These are phyloP conservation scores for Percopsis transmontana DNA, from an alignment of 2,113 vertebrate species.

Conservation along the genomic window DNA sequence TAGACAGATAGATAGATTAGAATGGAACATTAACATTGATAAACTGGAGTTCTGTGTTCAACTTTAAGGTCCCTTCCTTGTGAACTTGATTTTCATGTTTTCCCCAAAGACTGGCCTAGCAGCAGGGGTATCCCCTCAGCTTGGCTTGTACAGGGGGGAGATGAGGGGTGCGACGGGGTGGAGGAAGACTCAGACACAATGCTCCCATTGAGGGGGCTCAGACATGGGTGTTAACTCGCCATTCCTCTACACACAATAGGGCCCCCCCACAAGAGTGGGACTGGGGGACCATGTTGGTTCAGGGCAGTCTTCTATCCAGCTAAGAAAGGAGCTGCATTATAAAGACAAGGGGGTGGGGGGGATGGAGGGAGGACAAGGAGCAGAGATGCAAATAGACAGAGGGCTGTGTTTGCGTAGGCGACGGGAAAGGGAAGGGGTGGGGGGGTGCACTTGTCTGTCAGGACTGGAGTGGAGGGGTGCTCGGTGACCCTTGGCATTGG, in stretches of 20 bases:
- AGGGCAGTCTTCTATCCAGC: conserved; percentile 70
- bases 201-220: conserved; percentile 77
- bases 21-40: conserved; percentile 18
- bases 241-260: conserved; percentile 82
- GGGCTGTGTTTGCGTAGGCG: conserved; percentile 56
- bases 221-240: conserved; percentile 80
- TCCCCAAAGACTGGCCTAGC: conserved; percentile 37
- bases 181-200: conserved; percentile 81
- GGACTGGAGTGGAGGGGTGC: conserved; percentile 10
- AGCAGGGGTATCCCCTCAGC: conserved; percentile 36
- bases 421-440: conserved; percentile 1
- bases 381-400: conserved; percentile 43
- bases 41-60: conserved; percentile 23
- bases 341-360: conserved; percentile 47
- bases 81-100: conserved; percentile 51
- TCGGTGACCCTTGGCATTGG: conserved; percentile 65
- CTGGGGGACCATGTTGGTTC: conserved; percentile 79
- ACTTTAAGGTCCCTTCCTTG: conserved; percentile 22
- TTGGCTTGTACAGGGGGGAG: conserved; percentile 36
- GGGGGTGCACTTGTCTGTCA: conserved; percentile 14
- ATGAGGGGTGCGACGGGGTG: conserved; percentile 53
- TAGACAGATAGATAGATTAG: too few relatives aligned
- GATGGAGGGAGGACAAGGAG: conserved; percentile 16
- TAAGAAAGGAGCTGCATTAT: conserved; percentile 75
- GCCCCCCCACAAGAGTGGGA: conserved; percentile 69